phyloP scores from a whole-genome alignment of 2,113 vertebrate genomes.

The Crocuta crocuta region DNA sequence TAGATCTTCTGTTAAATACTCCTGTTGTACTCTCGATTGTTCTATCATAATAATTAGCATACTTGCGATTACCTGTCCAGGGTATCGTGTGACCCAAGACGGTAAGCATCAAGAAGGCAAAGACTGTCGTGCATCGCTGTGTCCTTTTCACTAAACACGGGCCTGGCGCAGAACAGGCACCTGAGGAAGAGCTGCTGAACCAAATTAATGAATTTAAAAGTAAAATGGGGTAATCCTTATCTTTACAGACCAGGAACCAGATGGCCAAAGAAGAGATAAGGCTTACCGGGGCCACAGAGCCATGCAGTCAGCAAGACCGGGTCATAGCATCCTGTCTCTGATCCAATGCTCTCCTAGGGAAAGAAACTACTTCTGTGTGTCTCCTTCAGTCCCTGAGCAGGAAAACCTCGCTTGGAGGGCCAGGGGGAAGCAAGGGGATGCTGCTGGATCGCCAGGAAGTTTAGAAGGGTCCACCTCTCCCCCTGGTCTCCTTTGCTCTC shows the following conservation, averaged over 20 bases:
- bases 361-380: background rate
- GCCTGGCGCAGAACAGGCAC: background rate
- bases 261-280: background rate
- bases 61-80: background rate
- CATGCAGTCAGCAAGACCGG: background rate
- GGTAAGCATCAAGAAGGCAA: background rate
- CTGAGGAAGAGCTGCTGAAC: background rate
- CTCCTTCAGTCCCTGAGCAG: background rate
- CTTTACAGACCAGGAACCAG: background rate
- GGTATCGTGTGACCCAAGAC: no score
- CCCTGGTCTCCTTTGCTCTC: background rate
- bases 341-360: background rate
- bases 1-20: background rate
- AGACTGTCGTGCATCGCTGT: background rate
- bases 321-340: accelerated
- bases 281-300: background rate
- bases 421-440: background rate
- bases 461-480: background rate
- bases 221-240: background rate
- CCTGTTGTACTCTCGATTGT: background rate
- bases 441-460: background rate
- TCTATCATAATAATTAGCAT: background rate
- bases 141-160: background rate
- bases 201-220: background rate
- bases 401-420: background rate